Base-by-base conservation (phyloP, 2,113 vertebrate genomes). In the Pteruthius melanotis region DNA sequence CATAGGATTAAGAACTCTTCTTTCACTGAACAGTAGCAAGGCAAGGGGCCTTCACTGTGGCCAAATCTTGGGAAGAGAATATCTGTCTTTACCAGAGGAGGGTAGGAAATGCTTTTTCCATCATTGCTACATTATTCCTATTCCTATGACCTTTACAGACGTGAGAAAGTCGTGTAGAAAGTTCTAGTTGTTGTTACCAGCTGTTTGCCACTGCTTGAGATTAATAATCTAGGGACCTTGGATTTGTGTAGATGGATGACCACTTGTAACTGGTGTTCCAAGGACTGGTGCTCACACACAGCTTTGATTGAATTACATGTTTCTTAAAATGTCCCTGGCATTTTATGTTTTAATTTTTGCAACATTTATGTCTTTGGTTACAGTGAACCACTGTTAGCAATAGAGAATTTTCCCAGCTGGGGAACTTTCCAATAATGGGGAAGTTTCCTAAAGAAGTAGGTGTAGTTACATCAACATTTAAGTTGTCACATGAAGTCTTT, bases 381-480 rank as follows among this genome's bases (percentile, higher is more conserved):
- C 35, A 57, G 27, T 57, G 75, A 91, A 85, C 75, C 66, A 52
- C 78, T 66, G 44, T 80, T 83, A 83, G 59, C 75, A 90, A 85
- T 33, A 59, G 2, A 91, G 63, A 94, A 94, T 88, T 96, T 95
- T 96, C 94, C 93, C 90, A 74, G 6, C 21, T 74, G 95, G 95
- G 94, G 91, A 92, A 92, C 82, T 96, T 94, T 89, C 45, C 42
- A 74, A 5, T 63, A 80, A 74, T 52, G 76, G 52, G 88, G 91
- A 96, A 97, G 76, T 95, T 85, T 96, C n/a, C 79, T 93, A 6
- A 83, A 85, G 61, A 94, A 94, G 87, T 81, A 74, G 39, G 54
- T 69, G 63, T 72, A 50, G 31, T 87, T 85, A 80, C 42, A 57
- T 72, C 70, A 82, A 33, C 63, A 47, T 80, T 65, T 70, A 90